Evolutionary conservation across 2,888 invertebrate genomes (phyloP).

Genomic region (Tipula vernalis): DNA sequence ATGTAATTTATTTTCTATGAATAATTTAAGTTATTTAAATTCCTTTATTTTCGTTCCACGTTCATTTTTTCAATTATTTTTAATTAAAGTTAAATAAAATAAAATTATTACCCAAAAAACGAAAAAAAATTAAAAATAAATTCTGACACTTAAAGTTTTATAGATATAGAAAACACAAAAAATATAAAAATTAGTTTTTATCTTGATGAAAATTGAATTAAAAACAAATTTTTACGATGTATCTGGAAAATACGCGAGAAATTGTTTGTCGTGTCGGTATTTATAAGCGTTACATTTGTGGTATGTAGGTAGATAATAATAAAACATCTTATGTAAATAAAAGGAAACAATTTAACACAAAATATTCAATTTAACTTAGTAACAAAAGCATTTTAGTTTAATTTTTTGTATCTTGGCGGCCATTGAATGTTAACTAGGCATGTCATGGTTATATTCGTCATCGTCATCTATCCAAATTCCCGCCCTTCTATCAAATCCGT

Average conservation of each 20-base stretch:
- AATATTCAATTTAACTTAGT: no score
- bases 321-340: neutral
- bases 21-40: neutral
- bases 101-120: neutral
- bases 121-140: neutral
- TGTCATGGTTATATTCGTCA: no score
- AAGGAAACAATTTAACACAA: no score
- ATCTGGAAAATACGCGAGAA: neutral
- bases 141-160: neutral
- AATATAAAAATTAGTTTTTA: neutral
- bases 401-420: no score
- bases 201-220: neutral
- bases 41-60: neutral
- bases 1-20: slow-evolving; percentile 4
- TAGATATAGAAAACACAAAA: neutral
- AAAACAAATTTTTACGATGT: neutral
- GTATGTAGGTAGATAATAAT: neutral
- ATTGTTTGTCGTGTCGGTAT: neutral
- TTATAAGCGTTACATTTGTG: neutral
- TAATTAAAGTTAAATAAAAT: neutral
- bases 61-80: neutral
- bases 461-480: no score
- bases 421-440: no score
- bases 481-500: no score
- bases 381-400: no score